Conservation (phyloP, 2,888 invertebrate species). For the Axea sp. region DNA sequence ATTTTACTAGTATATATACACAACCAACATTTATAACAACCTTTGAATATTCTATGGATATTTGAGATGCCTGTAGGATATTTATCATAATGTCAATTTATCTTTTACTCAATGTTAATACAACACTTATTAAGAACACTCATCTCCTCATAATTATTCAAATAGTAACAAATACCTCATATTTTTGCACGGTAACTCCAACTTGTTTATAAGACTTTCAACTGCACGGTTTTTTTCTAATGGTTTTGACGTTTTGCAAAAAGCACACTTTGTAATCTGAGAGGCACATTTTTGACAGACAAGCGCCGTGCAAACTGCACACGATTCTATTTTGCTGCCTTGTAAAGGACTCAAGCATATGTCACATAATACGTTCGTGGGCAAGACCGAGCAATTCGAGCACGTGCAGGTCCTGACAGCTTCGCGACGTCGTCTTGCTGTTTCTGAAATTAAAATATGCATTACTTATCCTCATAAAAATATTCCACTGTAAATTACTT, state of each 20-base stretch:
- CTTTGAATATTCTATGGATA: no score
- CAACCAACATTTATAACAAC: no score
- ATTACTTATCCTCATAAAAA: no score
- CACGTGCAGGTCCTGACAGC: slow-evolving; percentile 61
- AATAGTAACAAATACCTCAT: no score
- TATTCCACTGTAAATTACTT: no score
- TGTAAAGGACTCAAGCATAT: slow-evolving; percentile 70
- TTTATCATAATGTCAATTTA: no score
- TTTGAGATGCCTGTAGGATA: no score
- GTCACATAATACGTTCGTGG: slow-evolving; percentile 66
- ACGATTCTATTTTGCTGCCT: slow-evolving; percentile 64
- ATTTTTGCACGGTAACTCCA: slow-evolving; percentile 69
- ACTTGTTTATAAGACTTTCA: slow-evolving; percentile 66
- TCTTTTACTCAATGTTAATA: no score
- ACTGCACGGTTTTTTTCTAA: slow-evolving; percentile 67
- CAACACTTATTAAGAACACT: no score
- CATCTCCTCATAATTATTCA: no score
- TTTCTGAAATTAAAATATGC: no score
- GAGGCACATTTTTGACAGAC: slow-evolving; percentile 65
- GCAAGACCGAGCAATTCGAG: slow-evolving; percentile 65
- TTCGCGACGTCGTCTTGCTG: background rate
- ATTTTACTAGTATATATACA: no score
- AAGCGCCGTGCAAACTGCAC: slow-evolving; percentile 68
- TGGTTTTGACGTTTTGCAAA: slow-evolving; percentile 65
- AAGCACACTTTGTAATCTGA: slow-evolving; percentile 67